These are phyloP conservation scores for Ariopsis seemanni DNA, from an alignment of 2,113 vertebrate genomes.

Conservation along the genomic window DNA sequence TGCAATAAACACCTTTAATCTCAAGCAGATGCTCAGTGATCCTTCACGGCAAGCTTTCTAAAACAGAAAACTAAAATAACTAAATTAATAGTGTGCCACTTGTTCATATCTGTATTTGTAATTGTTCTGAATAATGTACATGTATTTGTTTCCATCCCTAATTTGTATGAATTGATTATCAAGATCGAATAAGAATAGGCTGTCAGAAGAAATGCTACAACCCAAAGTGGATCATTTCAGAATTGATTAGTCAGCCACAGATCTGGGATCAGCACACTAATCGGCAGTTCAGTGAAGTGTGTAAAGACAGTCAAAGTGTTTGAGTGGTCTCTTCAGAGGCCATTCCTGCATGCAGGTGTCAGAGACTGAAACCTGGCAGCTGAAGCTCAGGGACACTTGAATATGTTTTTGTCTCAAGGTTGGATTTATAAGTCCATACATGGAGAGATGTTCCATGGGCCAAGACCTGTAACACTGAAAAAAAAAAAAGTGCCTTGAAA, in stretches of 20 bases:
- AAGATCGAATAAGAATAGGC: neutral
- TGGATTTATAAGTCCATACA: neutral
- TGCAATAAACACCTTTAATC: neutral
- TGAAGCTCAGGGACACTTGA: neutral
- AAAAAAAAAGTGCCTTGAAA: neutral
- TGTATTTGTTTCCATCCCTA: neutral
- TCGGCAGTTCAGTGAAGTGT: constrained; percentile 22
- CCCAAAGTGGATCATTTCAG: neutral
- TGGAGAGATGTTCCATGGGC: neutral
- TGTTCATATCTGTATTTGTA: neutral
- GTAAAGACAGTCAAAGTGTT: constrained; percentile 23
- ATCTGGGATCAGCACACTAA: constrained; percentile 26
- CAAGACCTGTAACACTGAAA: neutral
- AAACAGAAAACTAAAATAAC: neutral
- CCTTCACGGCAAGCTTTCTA: neutral
- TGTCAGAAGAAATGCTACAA: neutral
- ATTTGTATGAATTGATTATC: neutral
- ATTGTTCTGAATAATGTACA: neutral
- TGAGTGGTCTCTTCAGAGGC: constrained; percentile 26
- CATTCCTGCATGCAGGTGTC: constrained; percentile 15
- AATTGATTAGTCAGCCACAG: neutral
- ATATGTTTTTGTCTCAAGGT: constrained; percentile 1
- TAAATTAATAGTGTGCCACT: neutral
- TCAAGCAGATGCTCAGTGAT: neutral
- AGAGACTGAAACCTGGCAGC: constrained; percentile 5